Evolutionary conservation across 37 sponge, comb jelly and placozoan genomes (phyloP), one percentile per base, ranked within the genome.

Genomic region (Hexactinellida sp.): DNA sequence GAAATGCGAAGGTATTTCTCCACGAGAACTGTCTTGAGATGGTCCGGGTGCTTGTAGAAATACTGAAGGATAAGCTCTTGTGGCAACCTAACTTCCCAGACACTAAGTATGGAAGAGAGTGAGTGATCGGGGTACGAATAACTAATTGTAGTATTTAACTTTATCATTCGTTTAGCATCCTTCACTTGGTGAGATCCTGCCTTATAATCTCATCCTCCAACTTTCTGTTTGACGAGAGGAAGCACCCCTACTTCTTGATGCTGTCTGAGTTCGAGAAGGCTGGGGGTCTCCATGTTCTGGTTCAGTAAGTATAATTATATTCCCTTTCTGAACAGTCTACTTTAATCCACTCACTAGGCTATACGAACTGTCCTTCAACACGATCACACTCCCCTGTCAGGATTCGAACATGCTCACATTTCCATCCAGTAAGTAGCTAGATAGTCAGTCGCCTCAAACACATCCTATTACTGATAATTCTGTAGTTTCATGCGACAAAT

Each of bases 211-310:
- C 76, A 63, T 63, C 76, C 5, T 63, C 76, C 25, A 63, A 63
- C 76, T 63, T 95, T n/a, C 84, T 95, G 85, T 95, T 94, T 90
- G 96, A 95, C 52, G 99, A 98, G 24, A 89, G 90, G 84, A 89
- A 94, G 76, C 90, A 91, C 37, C 89, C 94, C 35, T 95, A 92
- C 89, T 94, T 95, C 89, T 25, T 98, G 37, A 88, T 95, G 89
- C 88, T 91, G 54, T 83, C 86, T 9, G 54, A 88, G 89, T 98
- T 98, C 88, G 91, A 92, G 39, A 82, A 90, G 84, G 89, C 85
- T 36, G 83, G 83, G 0, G 94, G 90, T 0, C 47, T 95, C 51
- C 89, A 91, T 23, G 86, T 90, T 16, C 88, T 95, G 84, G 89
- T 87, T 21, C 54, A 71, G 95, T 95, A 37, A 87, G 89, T 55